phyloP scores from a whole-genome alignment of 2,888 invertebrate species.

The Caradrina clavipalpis region DNA sequence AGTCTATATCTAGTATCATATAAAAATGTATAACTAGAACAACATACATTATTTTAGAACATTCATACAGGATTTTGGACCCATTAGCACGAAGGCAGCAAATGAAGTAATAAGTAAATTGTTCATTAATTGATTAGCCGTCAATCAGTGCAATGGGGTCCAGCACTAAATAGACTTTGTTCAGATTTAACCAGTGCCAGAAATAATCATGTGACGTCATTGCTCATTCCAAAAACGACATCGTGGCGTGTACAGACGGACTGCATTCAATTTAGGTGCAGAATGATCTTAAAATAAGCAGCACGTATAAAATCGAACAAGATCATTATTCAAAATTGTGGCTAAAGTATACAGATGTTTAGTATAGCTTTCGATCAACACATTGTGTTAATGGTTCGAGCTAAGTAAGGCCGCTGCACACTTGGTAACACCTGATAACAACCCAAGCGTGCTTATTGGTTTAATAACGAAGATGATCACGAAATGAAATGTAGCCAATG shows the following conservation, averaged over 20 bases:
- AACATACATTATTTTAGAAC: slow-evolving; percentile 65
- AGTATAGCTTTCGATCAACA: neutral
- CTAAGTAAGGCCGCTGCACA: too few species aligned
- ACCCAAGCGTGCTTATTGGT: too few species aligned
- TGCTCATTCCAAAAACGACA: slow-evolving; percentile 3
- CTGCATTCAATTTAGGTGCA: slow-evolving; percentile 16
- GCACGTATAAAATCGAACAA: neutral
- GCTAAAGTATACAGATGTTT: neutral
- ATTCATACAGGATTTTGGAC: slow-evolving; percentile 62
- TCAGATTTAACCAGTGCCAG: slow-evolving; percentile 53
- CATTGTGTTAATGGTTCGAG: neutral
- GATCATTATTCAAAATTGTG: too few species aligned
- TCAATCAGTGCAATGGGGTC: slow-evolving; percentile 68
- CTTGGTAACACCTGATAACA: too few species aligned
- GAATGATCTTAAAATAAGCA: slow-evolving; percentile 2
- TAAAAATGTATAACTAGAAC: slow-evolving; percentile 70
- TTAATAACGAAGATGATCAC: too few species aligned
- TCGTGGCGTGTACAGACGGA: slow-evolving; percentile 5
- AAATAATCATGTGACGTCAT: slow-evolving; percentile 35
- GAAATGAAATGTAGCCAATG: too few species aligned
- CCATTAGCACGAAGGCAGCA: slow-evolving; percentile 62
- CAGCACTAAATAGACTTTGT: slow-evolving; percentile 55
- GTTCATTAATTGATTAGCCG: slow-evolving; percentile 27
- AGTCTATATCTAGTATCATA: slow-evolving; percentile 67
- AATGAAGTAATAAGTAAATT: slow-evolving; percentile 49